phyloP scores from a whole-genome alignment of 2,797 vertebrate species.

The Sylvia borin region DNA sequence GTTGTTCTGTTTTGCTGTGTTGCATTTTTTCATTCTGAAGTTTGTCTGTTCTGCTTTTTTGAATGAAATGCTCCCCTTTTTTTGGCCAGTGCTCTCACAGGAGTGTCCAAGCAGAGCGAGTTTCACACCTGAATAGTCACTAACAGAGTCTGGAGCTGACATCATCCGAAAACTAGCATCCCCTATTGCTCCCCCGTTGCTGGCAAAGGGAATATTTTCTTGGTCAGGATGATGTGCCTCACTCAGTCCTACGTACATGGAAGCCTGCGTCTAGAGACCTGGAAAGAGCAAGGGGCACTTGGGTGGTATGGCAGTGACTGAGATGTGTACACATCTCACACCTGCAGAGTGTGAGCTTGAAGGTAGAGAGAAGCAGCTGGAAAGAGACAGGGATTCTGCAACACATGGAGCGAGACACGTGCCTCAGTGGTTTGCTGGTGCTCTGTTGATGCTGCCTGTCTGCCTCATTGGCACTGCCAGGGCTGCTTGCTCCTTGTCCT shows the following conservation, averaged over 20 bases:
- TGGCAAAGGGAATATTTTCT: not conserved
- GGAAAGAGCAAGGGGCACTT: not conserved
- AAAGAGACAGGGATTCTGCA: not conserved
- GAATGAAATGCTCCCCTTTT: not conserved
- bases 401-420: accelerated
- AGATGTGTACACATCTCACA: accelerated
- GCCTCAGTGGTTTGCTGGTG: not conserved
- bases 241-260: accelerated
- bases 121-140: not conserved
- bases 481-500: not conserved
- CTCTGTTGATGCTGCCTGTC: not conserved
- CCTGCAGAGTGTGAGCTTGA: not conserved
- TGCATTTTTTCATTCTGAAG: not conserved
- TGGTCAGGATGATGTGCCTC: not conserved
- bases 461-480: not conserved
- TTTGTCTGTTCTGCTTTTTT: not conserved
- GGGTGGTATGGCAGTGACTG: not conserved
- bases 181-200: not conserved
- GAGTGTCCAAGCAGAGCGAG: accelerated
- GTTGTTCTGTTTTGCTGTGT: not conserved
- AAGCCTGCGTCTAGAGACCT: not conserved
- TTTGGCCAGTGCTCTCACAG: not conserved
- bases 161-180: not conserved
- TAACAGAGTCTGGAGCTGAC: not conserved
- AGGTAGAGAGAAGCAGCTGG: not conserved